Conservation (phyloP, 2,888 invertebrate species). For the Drosophila multiciliata region DNA sequence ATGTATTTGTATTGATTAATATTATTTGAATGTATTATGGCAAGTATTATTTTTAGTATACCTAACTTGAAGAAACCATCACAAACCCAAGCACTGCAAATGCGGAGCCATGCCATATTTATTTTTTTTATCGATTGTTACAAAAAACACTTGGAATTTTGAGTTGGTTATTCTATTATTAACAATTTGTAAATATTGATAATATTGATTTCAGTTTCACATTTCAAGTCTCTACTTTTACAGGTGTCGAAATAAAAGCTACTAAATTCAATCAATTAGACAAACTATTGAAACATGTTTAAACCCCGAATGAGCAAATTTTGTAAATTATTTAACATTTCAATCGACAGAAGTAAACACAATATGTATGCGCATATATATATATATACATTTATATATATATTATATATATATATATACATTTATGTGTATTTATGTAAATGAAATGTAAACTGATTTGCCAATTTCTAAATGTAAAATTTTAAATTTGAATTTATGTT, state of each 20-base stretch:
- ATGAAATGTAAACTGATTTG: background rate
- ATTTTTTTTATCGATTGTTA: background rate
- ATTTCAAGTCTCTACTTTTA: too few species aligned
- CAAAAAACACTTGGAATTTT: too few species aligned
- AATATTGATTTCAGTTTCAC: too few species aligned
- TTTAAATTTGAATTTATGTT: background rate
- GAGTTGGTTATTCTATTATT: background rate
- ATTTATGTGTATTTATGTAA: background rate
- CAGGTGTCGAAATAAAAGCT: background rate
- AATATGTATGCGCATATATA: background rate
- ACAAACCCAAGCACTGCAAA: too few species aligned
- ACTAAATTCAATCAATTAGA: background rate
- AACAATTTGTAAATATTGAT: too few species aligned
- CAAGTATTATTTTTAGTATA: too few species aligned
- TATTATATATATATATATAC: background rate
- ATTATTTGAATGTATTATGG: too few species aligned
- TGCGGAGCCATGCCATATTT: too few species aligned
- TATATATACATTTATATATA: too few species aligned
- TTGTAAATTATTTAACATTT: background rate
- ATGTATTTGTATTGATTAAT: too few species aligned
- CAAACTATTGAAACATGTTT: background rate
- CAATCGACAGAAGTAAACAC: background rate
- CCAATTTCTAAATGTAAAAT: background rate
- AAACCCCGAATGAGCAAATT: background rate
- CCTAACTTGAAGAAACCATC: too few species aligned